phyloP scores from a whole-genome alignment of 2,888 invertebrate species.

The Bellardia bayeri region DNA sequence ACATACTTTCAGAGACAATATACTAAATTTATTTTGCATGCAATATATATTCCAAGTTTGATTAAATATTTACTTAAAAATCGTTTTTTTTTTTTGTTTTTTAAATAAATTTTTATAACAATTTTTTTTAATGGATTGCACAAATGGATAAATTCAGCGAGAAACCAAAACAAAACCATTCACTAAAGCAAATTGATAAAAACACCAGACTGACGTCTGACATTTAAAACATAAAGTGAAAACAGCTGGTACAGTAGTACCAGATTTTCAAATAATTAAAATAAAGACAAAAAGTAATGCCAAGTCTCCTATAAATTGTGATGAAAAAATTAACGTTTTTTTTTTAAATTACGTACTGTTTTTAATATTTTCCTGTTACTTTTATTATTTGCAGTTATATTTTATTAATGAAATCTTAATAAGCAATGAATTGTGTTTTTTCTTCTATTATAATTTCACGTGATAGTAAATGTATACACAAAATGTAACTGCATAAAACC shows the following conservation, averaged over 20 bases:
- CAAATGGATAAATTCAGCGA: neutral
- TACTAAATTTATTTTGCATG: neutral
- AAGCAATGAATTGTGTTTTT: neutral
- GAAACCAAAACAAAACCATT: slow-evolving; percentile 66
- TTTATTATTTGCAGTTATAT: neutral
- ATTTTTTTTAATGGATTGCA: neutral
- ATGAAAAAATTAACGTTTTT: slow-evolving; percentile 5
- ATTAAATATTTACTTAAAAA: neutral
- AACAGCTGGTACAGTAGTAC: slow-evolving; percentile 59
- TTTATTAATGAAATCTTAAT: slow-evolving; percentile 1
- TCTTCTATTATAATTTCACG: slow-evolving; percentile 33
- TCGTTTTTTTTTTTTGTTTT: neutral
- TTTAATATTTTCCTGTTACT: neutral
- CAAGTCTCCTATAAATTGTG: slow-evolving; percentile 27
- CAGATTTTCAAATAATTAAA: slow-evolving; percentile 16
- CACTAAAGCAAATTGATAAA: slow-evolving; percentile 11
- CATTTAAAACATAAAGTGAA: slow-evolving; percentile 47
- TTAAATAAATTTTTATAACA: neutral
- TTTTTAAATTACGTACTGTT: neutral
- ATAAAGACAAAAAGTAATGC: slow-evolving; percentile 48
- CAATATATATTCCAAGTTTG: neutral
- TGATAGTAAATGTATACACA: slow-evolving; percentile 42
- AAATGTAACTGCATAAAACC: slow-evolving; percentile 48
- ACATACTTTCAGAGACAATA: slow-evolving; percentile 33
- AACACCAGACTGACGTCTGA: slow-evolving; percentile 43